Evolutionary conservation across 2,113 vertebrate species (phyloP), one percentile per base, ranked within the genome.

Genomic region (Pluvialis apricaria): DNA sequence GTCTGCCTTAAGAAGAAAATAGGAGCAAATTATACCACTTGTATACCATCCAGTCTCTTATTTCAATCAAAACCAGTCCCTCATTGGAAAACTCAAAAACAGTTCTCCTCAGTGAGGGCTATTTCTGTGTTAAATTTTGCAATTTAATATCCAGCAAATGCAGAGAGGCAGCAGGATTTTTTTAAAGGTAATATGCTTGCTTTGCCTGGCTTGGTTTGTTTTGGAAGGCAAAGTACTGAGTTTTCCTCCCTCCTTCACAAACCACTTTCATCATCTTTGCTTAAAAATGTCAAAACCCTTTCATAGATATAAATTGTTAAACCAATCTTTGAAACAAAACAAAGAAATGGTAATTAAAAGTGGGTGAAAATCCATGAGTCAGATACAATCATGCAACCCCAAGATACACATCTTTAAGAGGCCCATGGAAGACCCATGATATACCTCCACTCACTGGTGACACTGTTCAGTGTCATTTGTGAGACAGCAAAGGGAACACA

Each of bases 61-160:
- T 69, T 95, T 97, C 80, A 96, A 52, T 78, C 76, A 86, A 94
- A 95, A 88, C 19, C 51, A 86, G n/a, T 16, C 86, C 58, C 57
- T 84, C 54, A 24, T 44, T 45, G 70, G 44, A 96, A 94, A 96
- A 68, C 32, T 64, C 72, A 75, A 47, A 79, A 64, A 0, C 2
- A 4, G 18, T 36, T 92, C 52, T 82, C 31, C 36, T 80, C 28
- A 87, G 38, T 24, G 40, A 78, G 16, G 52, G 22, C 21, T 76
- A 57, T 45, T 92, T 82, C 68, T 81, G 34, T n/a, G 34, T 38
- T 61, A 94, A 61, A 87, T 69, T 72, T 91, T 86, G 81, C 31
- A 80, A 69, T 69, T 85, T 86, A 85, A 86, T 81, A 88, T 47
- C 60, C 31, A 83, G 38, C 29, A 81, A 96, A 95, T 5, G 55